A percentile compares a stretch with the other conserved stretches of the same genome.
Conservation (phyloP, 2,113 vertebrate genomes). For the Phalacrocorax brasilianus region DNA sequence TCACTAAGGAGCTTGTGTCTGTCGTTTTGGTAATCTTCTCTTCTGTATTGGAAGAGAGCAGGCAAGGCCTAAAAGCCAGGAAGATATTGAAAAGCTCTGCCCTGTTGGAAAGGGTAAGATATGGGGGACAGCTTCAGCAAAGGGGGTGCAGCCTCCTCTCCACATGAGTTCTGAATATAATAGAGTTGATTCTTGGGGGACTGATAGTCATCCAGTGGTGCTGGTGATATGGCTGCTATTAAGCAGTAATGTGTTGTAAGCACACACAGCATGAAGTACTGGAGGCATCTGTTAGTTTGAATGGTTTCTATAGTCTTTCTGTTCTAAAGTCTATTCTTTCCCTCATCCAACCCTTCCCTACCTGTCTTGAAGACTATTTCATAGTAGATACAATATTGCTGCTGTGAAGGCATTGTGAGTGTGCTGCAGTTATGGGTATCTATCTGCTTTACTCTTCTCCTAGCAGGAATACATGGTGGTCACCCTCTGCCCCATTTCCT, state of each 20-base stretch:
- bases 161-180: neutral
- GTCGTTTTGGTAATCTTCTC: neutral
- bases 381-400: neutral
- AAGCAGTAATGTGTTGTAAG: neutral
- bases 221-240: neutral
- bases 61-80: neutral
- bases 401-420: neutral
- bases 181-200: neutral
- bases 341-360: neutral
- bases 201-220: neutral
- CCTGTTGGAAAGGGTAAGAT: neutral
- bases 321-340: neutral
- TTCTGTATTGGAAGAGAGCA: neutral
- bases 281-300: neutral
- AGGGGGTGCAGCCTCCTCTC: neutral
- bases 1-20: neutral
- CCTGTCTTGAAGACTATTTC: neutral
- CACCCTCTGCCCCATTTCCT: neutral
- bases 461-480: neutral
- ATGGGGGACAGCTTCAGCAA: neutral
- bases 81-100: neutral
- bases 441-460: neutral
- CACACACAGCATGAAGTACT: neutral
- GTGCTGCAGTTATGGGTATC: neutral
- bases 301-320: neutral